phyloP scores from a whole-genome alignment of 2,113 vertebrate genomes.

The sheep (Ovis aries) region ARS-UI_Ramb_v3.0 NC_056058.1:30912501-30913000 shows the following conservation, averaged over 20 bases:
- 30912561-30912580: not conserved
- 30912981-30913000: not conserved
- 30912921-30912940: not conserved
- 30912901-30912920: not conserved
- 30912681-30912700: not conserved
- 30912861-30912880: not conserved
- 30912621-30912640: not conserved
- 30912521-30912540: not conserved
- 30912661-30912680: not conserved
- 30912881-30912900: not conserved
- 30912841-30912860: not conserved
- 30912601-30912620: not conserved
- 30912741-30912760: not conserved
- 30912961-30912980: not conserved
- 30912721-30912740: not conserved
- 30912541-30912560: not conserved
- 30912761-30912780: not conserved
- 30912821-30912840: not conserved
- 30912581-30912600: not conserved
- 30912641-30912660: not conserved
- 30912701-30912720: not conserved
- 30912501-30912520: not conserved
- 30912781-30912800: not conserved
- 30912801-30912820: not conserved
- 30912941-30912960: not conserved